Evolutionary conservation across 2,113 vertebrate species (phyloP).

Genomic region (Alethe diademata): DNA sequence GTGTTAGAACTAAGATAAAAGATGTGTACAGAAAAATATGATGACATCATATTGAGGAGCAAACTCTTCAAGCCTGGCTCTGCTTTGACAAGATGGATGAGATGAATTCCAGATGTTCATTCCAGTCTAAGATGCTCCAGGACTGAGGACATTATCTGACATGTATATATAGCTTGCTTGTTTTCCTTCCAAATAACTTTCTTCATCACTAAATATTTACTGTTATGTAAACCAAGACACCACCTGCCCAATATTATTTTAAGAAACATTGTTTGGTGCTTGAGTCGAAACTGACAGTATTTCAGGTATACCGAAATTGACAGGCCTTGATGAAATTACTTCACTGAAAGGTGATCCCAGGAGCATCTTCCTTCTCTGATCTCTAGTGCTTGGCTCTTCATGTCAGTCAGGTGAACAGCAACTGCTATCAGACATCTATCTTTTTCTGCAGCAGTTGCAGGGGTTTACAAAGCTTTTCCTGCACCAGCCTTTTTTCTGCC

Average conservation of each 20-base stretch:
- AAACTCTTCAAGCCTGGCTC: neutral
- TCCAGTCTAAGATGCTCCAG: neutral
- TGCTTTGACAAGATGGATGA: neutral
- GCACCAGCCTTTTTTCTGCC: neutral
- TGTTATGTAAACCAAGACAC: neutral
- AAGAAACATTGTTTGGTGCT: neutral
- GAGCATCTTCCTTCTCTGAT: neutral
- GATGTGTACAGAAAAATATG: neutral
- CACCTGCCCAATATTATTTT: neutral
- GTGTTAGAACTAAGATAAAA: neutral
- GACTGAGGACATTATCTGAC: neutral
- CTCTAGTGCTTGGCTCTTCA: neutral
- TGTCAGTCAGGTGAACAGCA: neutral
- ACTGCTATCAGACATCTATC: neutral
- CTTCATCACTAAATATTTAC: neutral
- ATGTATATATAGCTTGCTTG: neutral
- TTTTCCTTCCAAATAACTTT: neutral
- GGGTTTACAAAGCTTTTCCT: neutral
- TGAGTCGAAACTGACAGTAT: neutral
- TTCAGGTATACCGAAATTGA: neutral
- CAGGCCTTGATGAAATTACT: neutral
- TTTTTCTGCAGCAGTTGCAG: neutral
- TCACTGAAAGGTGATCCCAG: neutral
- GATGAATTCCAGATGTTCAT: conserved; percentile 15
- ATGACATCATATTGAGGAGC: neutral